A percentile compares a stretch with the other conserved stretches of the same genome.
phyloP scores from a whole-genome alignment of 2,797 vertebrate genomes.

The Spheniscus humboldti region DNA sequence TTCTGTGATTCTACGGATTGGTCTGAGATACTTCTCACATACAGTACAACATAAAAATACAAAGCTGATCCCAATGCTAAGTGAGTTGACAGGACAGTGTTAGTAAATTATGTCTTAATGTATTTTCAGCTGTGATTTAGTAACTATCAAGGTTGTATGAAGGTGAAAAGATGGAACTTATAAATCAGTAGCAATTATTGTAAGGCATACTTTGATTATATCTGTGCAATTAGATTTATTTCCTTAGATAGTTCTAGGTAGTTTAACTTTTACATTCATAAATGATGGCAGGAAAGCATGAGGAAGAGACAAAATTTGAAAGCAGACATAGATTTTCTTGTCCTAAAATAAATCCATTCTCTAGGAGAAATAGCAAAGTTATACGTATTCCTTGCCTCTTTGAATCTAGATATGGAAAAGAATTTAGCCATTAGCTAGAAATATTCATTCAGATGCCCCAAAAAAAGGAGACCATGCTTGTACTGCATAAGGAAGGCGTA shows the following conservation, averaged over 20 bases:
- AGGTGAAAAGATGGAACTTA: slow-evolving; percentile 15
- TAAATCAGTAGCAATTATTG: slow-evolving; percentile 12
- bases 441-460: slow-evolving; percentile 27
- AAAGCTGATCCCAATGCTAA: neutral
- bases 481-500: neutral
- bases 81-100: neutral
- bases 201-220: slow-evolving; percentile 21
- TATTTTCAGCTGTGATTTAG: slow-evolving; percentile 47
- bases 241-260: slow-evolving; percentile 35
- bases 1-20: neutral
- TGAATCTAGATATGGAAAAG: slow-evolving; percentile 31
- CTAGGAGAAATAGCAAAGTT: slow-evolving; percentile 46
- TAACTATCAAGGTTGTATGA: slow-evolving; percentile 21
- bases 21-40: neutral
- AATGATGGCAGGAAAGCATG: slow-evolving; percentile 24
- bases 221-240: slow-evolving; percentile 49
- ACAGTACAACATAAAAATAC: neutral
- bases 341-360: slow-evolving; percentile 31
- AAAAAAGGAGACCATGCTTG: neutral
- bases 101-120: slow-evolving; percentile 30
- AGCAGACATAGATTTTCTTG: slow-evolving; percentile 41
- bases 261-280: slow-evolving; percentile 47
- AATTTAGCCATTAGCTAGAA: slow-evolving; percentile 53
- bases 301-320: slow-evolving; percentile 31
- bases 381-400: slow-evolving; percentile 49